Evolutionary conservation across 2,797 vertebrate species (phyloP), one percentile per base, ranked within the genome.

Genomic region (Sebastes iracundus): DNA sequence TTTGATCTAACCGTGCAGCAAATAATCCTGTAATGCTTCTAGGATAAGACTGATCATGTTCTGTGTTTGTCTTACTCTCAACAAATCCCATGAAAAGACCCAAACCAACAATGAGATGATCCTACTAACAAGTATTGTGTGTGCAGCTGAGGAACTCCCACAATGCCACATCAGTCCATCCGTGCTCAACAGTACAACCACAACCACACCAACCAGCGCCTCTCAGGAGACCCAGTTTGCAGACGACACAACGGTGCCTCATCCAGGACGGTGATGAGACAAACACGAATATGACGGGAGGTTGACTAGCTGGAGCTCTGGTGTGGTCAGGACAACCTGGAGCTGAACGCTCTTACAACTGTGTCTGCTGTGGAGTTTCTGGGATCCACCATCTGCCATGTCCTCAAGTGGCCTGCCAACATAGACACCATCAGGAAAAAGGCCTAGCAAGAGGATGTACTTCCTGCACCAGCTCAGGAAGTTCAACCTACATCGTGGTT

Each of bases 31-130:
- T 38, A 63, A 76, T 80, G n/a, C n/a, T 18, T 12, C 18, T 13
- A 59, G 18, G 42, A 68, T 80, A 5, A 38, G 11, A 14, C 14
- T 71, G 42, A 42, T 38, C 6, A 38, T 56, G 13, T 35, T 71
- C 38, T 38, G 10, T 56, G 55, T 75, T 78, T 72, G 23, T 66
- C 35, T 38, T n/a, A 62, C 27, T 30, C 6, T 71, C 28, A 62
- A 7, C 22, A 56, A 66, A 84, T 60, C 13, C 16, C 14, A 64
- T 32, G 3, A 14, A 42, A 63, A 58, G 66, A 30, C 49, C 7
- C 7, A 71, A 52, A 55, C 6, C 10, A 63, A 42, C 46, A 70
- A 13, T 23, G 1, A 22, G n/a, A 4, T n/a, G 7, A 20, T 56
- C 18, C 28, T 16, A 35, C 18, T 38, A 35, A 22, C 11, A 59